phyloP scores from a whole-genome alignment of 2,113 vertebrate genomes.

The Sphyrna mokarran region DNA sequence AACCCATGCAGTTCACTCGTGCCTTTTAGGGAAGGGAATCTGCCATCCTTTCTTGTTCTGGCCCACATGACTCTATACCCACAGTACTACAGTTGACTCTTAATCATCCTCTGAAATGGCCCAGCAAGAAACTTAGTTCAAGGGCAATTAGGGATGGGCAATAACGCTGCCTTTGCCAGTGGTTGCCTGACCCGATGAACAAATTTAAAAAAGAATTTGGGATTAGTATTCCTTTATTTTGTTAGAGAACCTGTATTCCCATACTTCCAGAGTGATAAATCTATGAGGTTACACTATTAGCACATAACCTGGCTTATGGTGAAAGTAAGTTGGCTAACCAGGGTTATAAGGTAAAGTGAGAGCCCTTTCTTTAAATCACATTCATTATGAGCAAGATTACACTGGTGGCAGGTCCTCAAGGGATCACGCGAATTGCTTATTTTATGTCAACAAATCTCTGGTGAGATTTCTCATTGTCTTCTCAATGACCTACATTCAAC shows the following conservation, averaged over 20 bases:
- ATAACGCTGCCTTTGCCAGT: too few relatives aligned
- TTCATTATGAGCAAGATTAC: neutral
- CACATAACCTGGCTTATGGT: neutral
- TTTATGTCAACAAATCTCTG: neutral
- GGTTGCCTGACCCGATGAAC: too few relatives aligned
- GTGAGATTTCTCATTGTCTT: neutral
- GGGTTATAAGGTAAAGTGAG: neutral
- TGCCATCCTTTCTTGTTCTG: too few relatives aligned
- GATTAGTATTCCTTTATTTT: too few relatives aligned
- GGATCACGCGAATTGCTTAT: neutral
- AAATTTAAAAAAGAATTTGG: too few relatives aligned
- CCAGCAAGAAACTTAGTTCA: too few relatives aligned
- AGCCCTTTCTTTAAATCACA: neutral
- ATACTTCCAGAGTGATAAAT: constrained; percentile 5
- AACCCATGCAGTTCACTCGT: too few relatives aligned
- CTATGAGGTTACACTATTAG: neutral
- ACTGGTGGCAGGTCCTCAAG: neutral
- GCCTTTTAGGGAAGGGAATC: too few relatives aligned
- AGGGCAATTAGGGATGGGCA: too few relatives aligned
- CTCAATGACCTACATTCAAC: neutral
- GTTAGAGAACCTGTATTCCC: neutral
- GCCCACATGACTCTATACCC: too few relatives aligned
- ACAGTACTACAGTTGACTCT: too few relatives aligned
- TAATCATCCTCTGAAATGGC: too few relatives aligned
- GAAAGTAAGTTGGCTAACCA: neutral